Percentiles rank a stretch among this genome's conserved stretches.
Conservation (phyloP, 2,888 invertebrate species). For the Colostygia pectinataria region DNA sequence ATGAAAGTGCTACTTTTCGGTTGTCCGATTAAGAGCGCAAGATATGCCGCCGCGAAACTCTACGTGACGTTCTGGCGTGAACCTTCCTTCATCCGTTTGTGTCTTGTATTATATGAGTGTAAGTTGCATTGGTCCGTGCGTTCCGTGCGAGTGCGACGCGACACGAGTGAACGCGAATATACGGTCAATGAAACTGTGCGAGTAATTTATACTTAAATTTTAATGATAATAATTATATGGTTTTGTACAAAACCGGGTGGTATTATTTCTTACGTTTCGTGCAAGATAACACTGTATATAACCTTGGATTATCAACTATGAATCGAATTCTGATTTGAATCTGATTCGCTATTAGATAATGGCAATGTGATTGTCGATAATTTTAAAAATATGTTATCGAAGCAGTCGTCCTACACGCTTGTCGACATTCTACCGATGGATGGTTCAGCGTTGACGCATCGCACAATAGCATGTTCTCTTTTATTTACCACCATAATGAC, state of each 20-base stretch:
- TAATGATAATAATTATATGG: conserved; percentile 76
- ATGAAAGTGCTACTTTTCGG: too few species aligned
- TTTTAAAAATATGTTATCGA: background rate
- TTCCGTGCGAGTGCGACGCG: background rate
- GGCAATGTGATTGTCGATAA: background rate
- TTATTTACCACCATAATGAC: too few species aligned
- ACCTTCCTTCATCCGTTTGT: conserved; percentile 17
- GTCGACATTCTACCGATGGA: too few species aligned
- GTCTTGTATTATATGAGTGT: conserved; percentile 18
- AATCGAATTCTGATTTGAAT: background rate
- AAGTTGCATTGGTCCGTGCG: conserved; percentile 1
- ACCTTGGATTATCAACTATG: too few species aligned
- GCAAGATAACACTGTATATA: too few species aligned
- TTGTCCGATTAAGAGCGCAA: too few species aligned
- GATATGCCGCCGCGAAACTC: too few species aligned
- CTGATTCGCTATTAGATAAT: background rate
- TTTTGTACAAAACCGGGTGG: conserved; percentile 65
- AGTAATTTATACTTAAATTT: conserved; percentile 74
- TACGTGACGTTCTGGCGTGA: conserved; percentile 8
- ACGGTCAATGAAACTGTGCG: conserved; percentile 56
- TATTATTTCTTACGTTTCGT: conserved; percentile 22
- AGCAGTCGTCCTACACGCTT: too few species aligned
- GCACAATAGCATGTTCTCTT: too few species aligned
- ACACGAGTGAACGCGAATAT: conserved; percentile 31
- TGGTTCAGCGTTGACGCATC: too few species aligned